A percentile compares a stretch with the other conserved stretches of the same genome.
These are phyloP conservation scores for Gavia stellata DNA, from an alignment of 2,113 vertebrate genomes.

Conservation along the genomic window DNA sequence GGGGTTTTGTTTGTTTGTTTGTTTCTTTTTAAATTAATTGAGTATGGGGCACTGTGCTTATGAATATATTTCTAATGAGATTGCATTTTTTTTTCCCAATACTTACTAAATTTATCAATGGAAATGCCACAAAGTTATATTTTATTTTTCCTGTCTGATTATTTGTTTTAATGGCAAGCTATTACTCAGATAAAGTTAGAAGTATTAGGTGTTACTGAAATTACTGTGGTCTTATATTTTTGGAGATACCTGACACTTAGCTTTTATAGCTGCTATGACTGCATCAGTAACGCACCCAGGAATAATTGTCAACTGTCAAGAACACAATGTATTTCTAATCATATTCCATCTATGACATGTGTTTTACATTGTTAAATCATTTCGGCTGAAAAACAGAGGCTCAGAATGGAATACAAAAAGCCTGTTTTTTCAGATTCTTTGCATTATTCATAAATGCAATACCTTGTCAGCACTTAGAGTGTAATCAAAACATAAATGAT, in stretches of 20 bases:
- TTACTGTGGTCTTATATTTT: constrained; percentile 10
- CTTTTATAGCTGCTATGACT: constrained; percentile 31
- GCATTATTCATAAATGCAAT: constrained; percentile 76
- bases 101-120: not conserved
- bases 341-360: constrained; percentile 67
- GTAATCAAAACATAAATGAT: constrained; percentile 80
- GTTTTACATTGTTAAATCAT: constrained; percentile 74
- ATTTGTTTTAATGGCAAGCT: constrained; percentile 12
- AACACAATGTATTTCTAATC: constrained; percentile 71
- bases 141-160: constrained; percentile 11
- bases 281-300: constrained; percentile 33
- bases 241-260: not conserved
- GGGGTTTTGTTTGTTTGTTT: not conserved
- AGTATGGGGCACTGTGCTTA: not conserved
- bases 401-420: constrained; percentile 66
- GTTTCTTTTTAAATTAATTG: not conserved
- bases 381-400: constrained; percentile 60
- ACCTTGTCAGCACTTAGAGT: constrained; percentile 69
- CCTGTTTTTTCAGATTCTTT: constrained; percentile 58
- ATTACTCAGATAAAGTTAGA: not conserved
- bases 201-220: not conserved
- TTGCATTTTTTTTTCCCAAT: not conserved
- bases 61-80: not conserved
- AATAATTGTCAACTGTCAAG: constrained; percentile 72
- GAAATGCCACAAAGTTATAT: not conserved